Percentiles rank a stretch among this genome's conserved stretches.
Evolutionary conservation across 2,888 invertebrate species (phyloP).

Genomic region (Pteria penguin): DNA sequence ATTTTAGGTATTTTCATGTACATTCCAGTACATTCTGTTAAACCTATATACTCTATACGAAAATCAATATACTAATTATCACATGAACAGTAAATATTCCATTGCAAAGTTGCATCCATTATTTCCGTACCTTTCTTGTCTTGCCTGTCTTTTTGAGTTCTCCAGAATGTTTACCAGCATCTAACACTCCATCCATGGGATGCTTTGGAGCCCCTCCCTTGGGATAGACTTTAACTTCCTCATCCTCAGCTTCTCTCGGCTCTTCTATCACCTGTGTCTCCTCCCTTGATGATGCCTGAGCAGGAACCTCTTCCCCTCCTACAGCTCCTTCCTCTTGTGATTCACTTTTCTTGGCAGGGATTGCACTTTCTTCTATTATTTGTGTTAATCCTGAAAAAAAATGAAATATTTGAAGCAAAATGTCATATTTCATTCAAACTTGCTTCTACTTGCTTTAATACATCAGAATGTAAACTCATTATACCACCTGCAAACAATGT

Average conservation of each 20-base stretch:
- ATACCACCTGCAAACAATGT: too few relatives aligned
- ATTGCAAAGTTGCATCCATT: too few relatives aligned
- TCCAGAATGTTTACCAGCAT: not conserved
- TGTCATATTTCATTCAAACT: too few relatives aligned
- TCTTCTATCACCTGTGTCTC: not conserved
- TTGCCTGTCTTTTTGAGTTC: not conserved
- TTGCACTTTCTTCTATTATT: not conserved
- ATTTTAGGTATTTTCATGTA: too few relatives aligned
- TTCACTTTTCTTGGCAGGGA: conserved; percentile 2
- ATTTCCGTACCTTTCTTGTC: not conserved
- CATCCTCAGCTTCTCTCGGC: conserved; percentile 30
- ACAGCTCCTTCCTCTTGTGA: conserved; percentile 36
- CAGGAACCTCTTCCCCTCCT: conserved; percentile 36
- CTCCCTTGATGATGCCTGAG: not conserved
- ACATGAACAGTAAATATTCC: too few relatives aligned
- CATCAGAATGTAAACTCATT: too few relatives aligned
- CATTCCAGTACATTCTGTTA: too few relatives aligned
- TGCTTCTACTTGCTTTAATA: too few relatives aligned
- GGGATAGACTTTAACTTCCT: conserved; percentile 33
- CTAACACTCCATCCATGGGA: not conserved
- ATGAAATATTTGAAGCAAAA: too few relatives aligned
- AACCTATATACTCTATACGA: too few relatives aligned
- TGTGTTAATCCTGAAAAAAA: not conserved
- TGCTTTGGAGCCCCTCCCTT: conserved; percentile 21
- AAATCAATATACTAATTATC: too few relatives aligned